phyloP scores from a whole-genome alignment of 2,797 vertebrate genomes.

The Allobates femoralis region DNA sequence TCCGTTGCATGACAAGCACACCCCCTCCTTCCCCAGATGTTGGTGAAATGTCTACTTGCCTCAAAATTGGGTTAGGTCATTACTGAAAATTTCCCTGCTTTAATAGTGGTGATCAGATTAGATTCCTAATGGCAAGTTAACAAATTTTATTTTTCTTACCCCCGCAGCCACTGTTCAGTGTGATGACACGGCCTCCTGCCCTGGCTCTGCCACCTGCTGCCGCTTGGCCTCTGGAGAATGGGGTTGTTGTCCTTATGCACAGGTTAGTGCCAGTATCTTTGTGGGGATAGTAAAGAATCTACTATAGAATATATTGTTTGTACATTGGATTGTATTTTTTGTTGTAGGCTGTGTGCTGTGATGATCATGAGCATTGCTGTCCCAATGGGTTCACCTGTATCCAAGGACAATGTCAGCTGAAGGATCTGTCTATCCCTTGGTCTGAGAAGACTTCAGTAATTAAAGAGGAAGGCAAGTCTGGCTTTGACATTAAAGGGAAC shows the following conservation, averaged over 20 bases:
- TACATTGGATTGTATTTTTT: not conserved
- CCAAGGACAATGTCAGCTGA: conserved; percentile 40
- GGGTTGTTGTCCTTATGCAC: conserved; percentile 76
- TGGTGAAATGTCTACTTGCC: not conserved
- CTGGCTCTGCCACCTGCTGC: conserved; percentile 80
- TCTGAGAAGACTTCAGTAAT: conserved; percentile 66
- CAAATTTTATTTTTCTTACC: too few species aligned
- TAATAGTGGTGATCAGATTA: too few species aligned
- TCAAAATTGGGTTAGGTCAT: too few species aligned
- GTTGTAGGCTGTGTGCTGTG: conserved; percentile 79
- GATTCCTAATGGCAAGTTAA: too few species aligned
- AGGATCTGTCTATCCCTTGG: conserved; percentile 61
- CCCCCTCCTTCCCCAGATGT: too few species aligned
- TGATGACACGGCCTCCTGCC: conserved; percentile 73
- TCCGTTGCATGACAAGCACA: too few species aligned
- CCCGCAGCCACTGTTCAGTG: conserved; percentile 60
- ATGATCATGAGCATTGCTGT: conserved; percentile 81
- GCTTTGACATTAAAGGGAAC: too few species aligned
- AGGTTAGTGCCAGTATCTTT: too few species aligned
- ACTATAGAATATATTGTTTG: too few species aligned
- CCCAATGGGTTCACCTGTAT: conserved; percentile 72
- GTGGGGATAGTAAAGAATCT: too few species aligned
- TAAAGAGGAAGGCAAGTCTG: conserved; percentile 12
- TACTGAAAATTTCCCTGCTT: too few species aligned
- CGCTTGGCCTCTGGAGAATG: conserved; percentile 64